These are phyloP conservation scores for Pionites leucogaster DNA, from an alignment of 2,113 vertebrate genomes.

Conservation along the genomic window DNA sequence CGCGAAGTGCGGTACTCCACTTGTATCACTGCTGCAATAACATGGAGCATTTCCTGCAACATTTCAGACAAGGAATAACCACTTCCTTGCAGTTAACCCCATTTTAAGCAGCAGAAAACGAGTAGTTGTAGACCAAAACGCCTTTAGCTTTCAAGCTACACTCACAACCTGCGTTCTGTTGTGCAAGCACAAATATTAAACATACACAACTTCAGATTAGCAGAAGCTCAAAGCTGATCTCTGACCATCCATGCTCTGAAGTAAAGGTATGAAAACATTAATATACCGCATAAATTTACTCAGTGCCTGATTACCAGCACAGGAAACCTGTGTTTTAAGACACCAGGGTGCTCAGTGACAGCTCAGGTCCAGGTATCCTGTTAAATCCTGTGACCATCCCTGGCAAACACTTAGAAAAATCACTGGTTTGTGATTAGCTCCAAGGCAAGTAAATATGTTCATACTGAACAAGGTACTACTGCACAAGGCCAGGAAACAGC, in stretches of 20 bases:
- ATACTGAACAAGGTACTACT: neutral
- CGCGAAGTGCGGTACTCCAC: accelerated
- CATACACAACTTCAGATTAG: neutral
- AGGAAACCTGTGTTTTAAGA: neutral
- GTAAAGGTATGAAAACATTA: neutral
- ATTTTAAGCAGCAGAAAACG: neutral
- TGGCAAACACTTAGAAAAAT: neutral
- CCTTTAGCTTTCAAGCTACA: neutral
- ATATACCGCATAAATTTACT: neutral
- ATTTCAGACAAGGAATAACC: neutral
- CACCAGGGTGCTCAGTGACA: neutral
- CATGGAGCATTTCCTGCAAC: neutral
- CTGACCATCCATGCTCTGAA: neutral
- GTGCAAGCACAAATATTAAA: neutral
- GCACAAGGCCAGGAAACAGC: neutral
- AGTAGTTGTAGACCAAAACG: neutral
- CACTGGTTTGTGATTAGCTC: neutral
- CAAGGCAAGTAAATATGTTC: neutral
- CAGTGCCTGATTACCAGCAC: neutral
- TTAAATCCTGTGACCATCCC: neutral
- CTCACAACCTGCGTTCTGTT: neutral
- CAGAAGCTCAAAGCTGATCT: neutral
- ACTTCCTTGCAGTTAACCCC: neutral
- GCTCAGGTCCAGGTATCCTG: neutral
- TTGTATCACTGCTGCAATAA: accelerated